Evolutionary conservation across 2,113 vertebrate species (phyloP), one percentile per base, ranked within the genome.

Genomic region (Mesocricetus auratus): DNA sequence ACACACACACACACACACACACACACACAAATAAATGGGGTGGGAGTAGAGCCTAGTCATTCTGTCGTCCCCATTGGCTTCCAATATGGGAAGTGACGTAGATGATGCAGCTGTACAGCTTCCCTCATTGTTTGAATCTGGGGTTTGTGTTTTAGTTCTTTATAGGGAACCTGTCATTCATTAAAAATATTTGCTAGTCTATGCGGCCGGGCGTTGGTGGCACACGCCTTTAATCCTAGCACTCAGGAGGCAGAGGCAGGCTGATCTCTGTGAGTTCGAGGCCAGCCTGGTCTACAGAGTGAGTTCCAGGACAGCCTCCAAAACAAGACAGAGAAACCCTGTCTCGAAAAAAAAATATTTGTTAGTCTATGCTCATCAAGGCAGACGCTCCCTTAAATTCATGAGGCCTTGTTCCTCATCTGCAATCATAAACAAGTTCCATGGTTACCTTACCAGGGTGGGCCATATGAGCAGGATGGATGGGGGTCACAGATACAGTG

Each of bases 141-240:
- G 33, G 29, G 1, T 53, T 64, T 89, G 45, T 79, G 24, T 78
- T 91, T 95, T 64, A 69, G n/a, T 56, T 89, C 94, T 66, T 81
- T 36, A 50, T 7, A 71, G 75, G 88, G 83, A 91, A 75, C 68
- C 75, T 68, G 19, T 33, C 42, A 71, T 22, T 90, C 89, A 50
- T 62, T 60, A 90, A 64, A 94, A 90, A 50, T 60, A 71, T 83
- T n/a, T 50, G 68, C 50, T n/a, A n/a, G n/a, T n/a, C n/a, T n/a
- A n/a, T n/a, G n/a, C n/a, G n/a, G n/a, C n/a, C n/a, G n/a, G n/a
- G n/a, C n/a, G n/a, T n/a, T n/a, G n/a, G n/a, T n/a, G n/a, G n/a
- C n/a, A n/a, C n/a, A n/a, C n/a, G n/a, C n/a, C n/a, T n/a, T n/a
- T n/a, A n/a, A n/a, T n/a, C n/a, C n/a, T n/a, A n/a, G n/a, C n/a